These are phyloP conservation scores for Telmatochromis bifrenatus DNA, from an alignment of 2,113 vertebrate genomes.

Conservation along the genomic window DNA sequence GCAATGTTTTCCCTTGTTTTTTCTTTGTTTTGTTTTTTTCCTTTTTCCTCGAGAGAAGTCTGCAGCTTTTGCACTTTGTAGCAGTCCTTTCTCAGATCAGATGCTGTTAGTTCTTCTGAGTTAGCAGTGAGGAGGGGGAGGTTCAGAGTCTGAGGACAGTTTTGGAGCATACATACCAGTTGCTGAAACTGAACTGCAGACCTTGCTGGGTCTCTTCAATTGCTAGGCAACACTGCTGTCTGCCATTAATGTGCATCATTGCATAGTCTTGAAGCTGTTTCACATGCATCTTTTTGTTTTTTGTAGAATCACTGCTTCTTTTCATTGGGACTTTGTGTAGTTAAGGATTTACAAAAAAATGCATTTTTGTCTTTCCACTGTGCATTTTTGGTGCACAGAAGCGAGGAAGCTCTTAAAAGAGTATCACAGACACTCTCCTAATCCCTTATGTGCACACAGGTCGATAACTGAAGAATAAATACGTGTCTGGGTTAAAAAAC, in stretches of 20 bases:
- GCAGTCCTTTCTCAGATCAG: not conserved
- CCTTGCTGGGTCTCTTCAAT: conserved; percentile 33
- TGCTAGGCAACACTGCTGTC: conserved; percentile 56
- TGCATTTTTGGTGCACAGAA: not conserved
- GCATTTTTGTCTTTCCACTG: not conserved
- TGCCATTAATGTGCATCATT: conserved; percentile 13
- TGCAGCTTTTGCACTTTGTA: not conserved
- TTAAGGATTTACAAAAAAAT: not conserved
- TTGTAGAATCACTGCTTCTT: not conserved
- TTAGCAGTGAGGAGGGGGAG: not conserved
- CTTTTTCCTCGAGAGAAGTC: not conserved
- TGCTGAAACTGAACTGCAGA: conserved; percentile 14
- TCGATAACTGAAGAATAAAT: conserved; percentile 29
- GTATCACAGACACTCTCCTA: not conserved
- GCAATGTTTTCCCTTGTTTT: not conserved
- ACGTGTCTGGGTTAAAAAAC: conserved; percentile 18
- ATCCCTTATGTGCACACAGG: conserved; percentile 12
- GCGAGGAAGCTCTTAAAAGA: not conserved
- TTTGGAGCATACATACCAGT: conserved; percentile 6
- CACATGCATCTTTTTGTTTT: not conserved
- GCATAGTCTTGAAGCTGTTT: not conserved
- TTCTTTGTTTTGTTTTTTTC: not conserved
- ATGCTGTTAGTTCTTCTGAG: not conserved
- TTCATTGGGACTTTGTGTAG: not conserved
- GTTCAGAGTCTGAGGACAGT: not conserved